phyloP scores from a whole-genome alignment of 2,888 invertebrate species.

The Arenicola marina region DNA sequence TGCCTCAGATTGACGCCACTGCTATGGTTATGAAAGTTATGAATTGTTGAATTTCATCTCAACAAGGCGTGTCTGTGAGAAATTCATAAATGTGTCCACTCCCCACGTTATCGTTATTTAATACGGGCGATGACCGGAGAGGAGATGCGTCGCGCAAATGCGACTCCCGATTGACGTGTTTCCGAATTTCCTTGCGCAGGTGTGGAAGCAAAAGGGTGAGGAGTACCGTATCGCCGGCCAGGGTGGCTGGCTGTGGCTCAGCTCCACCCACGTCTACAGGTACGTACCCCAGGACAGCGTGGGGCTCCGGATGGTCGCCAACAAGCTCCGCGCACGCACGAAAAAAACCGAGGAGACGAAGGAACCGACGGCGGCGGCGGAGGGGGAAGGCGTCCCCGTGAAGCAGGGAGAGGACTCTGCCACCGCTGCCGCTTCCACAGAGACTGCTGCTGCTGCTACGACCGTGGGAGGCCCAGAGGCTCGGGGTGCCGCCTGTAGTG shows the following conservation, averaged over 20 bases:
- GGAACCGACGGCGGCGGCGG: constrained; percentile 2
- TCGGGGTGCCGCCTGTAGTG: neutral
- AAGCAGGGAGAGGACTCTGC: neutral
- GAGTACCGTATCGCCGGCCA: constrained; percentile 92
- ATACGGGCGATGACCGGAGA: too few species aligned
- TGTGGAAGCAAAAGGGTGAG: constrained; percentile 96
- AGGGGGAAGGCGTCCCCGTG: neutral
- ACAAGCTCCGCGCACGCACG: constrained; percentile 38
- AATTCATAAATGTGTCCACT: too few species aligned
- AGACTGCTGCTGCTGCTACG: neutral
- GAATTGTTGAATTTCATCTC: too few species aligned
- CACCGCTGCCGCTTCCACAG: neutral
- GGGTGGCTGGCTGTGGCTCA: constrained; percentile 82
- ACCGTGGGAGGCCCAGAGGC: neutral
- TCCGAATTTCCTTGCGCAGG: constrained; percentile 39
- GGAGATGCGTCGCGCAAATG: too few species aligned
- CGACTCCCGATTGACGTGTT: too few species aligned
- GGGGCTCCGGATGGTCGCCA: constrained; percentile 67
- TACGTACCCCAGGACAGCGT: constrained; percentile 65
- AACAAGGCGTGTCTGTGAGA: too few species aligned
- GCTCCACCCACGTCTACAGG: constrained; percentile 66
- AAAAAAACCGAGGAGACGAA: constrained; percentile 27
- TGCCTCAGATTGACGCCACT: too few species aligned
- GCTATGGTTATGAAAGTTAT: too few species aligned
- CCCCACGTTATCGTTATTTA: too few species aligned